Evolutionary conservation across 2,797 vertebrate genomes (phyloP).

Genomic region (Parauchenoglanis punctatus): DNA sequence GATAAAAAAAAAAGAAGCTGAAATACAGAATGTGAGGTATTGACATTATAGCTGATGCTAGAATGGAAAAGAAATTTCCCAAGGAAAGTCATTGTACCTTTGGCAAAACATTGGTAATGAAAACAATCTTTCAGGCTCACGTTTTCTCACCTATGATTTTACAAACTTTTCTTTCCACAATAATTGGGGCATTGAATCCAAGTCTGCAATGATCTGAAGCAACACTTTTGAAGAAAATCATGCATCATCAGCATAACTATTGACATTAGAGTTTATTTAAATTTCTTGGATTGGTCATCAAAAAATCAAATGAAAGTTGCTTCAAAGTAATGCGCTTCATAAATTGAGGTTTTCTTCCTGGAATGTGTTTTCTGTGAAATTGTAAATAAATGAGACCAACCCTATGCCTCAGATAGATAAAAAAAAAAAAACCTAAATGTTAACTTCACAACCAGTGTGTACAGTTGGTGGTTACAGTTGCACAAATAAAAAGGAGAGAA

Average conservation of each 20-base stretch:
- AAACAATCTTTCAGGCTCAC: neutral
- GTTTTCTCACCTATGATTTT: neutral
- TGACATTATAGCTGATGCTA: neutral
- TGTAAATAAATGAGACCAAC: neutral
- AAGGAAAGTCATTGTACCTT: neutral
- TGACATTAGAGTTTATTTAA: neutral
- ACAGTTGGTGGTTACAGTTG: neutral
- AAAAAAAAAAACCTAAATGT: neutral
- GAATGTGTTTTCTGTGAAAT: constrained; percentile 10
- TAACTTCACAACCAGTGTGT: neutral
- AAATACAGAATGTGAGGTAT: neutral
- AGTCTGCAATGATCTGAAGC: neutral
- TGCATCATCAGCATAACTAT: neutral
- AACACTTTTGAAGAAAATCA: neutral
- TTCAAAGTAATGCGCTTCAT: neutral
- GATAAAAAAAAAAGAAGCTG: neutral
- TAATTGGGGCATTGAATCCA: neutral
- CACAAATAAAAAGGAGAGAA: constrained; percentile 29
- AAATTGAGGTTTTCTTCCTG: neutral
- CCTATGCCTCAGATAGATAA: neutral
- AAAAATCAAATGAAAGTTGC: neutral
- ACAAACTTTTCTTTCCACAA: neutral
- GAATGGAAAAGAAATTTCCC: neutral
- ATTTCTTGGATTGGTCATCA: neutral
- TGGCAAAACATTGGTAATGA: neutral